phyloP scores from a whole-genome alignment of 2,113 vertebrate genomes.

The Erythrolamprus reginae region DNA sequence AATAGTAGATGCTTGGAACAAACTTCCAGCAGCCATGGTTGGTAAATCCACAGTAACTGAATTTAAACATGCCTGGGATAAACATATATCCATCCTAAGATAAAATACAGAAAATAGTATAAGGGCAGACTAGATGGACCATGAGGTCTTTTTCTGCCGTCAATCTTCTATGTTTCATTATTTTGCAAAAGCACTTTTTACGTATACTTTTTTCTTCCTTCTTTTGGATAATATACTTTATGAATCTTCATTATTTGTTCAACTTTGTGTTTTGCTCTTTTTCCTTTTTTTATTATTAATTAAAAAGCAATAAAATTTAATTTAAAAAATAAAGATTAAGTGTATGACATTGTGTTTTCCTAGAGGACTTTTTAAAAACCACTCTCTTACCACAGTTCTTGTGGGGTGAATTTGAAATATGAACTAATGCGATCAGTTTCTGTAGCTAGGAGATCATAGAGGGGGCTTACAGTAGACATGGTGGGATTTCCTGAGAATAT shows the following conservation, averaged over 20 bases:
- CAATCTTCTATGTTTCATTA: no score
- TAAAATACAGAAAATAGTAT: no score
- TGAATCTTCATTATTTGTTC: neutral
- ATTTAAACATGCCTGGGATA: no score
- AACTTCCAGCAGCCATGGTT: no score
- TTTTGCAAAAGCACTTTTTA: neutral
- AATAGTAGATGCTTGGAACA: no score
- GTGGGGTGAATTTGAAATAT: neutral
- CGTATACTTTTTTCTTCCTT: neutral
- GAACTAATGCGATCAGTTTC: neutral
- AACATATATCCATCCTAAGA: no score
- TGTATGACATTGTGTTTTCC: slow-evolving; percentile 1
- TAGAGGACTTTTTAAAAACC: neutral
- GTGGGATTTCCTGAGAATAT: neutral
- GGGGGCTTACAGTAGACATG: neutral
- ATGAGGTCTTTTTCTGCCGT: no score
- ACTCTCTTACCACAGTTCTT: neutral
- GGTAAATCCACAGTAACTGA: no score
- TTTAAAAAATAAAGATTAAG: neutral
- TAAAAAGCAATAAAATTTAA: neutral
- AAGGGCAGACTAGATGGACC: no score
- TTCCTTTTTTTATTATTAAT: neutral
- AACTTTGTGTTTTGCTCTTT: neutral
- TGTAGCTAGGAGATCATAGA: neutral
- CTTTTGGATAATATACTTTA: neutral